Base-by-base conservation (phyloP, 2,797 vertebrate species). In the Sebastes flavidus region DNA sequence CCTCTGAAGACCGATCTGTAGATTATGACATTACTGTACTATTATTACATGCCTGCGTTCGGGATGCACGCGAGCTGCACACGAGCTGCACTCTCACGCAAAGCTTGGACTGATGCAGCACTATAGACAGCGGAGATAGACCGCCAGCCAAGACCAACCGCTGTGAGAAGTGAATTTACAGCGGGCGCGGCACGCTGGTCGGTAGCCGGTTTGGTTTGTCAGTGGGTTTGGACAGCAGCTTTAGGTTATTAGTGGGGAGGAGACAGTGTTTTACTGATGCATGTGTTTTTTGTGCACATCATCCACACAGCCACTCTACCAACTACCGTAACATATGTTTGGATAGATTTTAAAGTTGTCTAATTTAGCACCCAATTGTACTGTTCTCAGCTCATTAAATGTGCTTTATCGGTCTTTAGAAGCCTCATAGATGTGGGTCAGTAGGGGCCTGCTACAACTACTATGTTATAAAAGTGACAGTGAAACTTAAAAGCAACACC, bases 171-270 rank as follows among this genome's bases (percentile, higher is more conserved):
- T 79, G 74, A 80, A 86, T 87, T 85, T 83, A 77, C 78, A 86
- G 87, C 65, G 77, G 84, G 84, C 68, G 87, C 79, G 84, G 74
- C 70, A 81, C 9, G 24, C 78, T 68, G 79, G 75, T 84, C 72
- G 74, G 90, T 87, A 87, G 90, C 91, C 75, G 84, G 52, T 82
- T 80, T 77, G 88, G 88, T 90, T 82, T 81, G 72, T 87, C 81
- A 84, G 83, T 89, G 89, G 86, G 80, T 92, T 92, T 89, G 81
- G 81, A 76, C 71, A 32, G 79, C 74, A 83, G 69, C 75, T 78
- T 81, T 20, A 75, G 59, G 81, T 78, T 75, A 82, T 87, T 85
- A 75, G 75, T 82, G 78, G 81, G 75, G 54, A 87, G 63, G 72
- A 82, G 73, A 72, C 75, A 65, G 70, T 22, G 32, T 72, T 85